Evolutionary conservation across 2,888 invertebrate genomes (phyloP).

Genomic region (Thyatira batis): DNA sequence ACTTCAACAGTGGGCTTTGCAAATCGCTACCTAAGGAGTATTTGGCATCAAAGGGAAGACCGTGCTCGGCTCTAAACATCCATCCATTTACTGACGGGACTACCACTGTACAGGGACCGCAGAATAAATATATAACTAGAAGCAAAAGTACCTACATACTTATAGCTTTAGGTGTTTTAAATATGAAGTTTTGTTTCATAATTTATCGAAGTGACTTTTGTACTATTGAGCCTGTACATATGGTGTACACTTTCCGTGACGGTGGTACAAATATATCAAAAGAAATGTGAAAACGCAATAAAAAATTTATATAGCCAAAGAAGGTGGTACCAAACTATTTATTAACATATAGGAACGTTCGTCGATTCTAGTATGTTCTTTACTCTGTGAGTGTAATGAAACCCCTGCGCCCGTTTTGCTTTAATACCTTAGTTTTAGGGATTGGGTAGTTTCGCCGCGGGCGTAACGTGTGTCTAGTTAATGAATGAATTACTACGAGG

Average conservation of each 20-base stretch:
- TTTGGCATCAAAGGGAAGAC: conserved; percentile 32
- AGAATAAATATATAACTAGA: not conserved
- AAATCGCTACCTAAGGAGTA: conserved; percentile 25
- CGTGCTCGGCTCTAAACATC: conserved; percentile 33
- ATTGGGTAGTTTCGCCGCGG: conserved; percentile 22
- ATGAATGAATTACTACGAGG: conserved; percentile 36
- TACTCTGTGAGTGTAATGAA: conserved; percentile 14
- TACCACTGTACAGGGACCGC: not conserved
- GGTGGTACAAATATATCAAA: too few species aligned
- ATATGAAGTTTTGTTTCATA: too few species aligned
- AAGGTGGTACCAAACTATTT: too few species aligned
- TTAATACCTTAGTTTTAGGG: conserved; percentile 39
- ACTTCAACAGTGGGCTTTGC: conserved; percentile 16
- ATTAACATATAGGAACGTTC: too few species aligned
- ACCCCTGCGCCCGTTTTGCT: conserved; percentile 31
- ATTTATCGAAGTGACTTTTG: too few species aligned
- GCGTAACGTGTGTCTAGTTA: conserved; percentile 29
- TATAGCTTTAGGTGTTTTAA: too few species aligned
- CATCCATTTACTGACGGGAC: conserved; percentile 30
- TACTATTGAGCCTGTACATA: too few species aligned
- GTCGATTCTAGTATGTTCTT: not conserved
- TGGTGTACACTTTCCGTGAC: too few species aligned
- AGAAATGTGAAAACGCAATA: too few species aligned
- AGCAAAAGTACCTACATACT: too few species aligned
- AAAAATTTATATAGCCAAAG: too few species aligned